Evolutionary conservation across 2,797 vertebrate genomes (phyloP).

Genomic region (Pogonophryne albipinna): DNA sequence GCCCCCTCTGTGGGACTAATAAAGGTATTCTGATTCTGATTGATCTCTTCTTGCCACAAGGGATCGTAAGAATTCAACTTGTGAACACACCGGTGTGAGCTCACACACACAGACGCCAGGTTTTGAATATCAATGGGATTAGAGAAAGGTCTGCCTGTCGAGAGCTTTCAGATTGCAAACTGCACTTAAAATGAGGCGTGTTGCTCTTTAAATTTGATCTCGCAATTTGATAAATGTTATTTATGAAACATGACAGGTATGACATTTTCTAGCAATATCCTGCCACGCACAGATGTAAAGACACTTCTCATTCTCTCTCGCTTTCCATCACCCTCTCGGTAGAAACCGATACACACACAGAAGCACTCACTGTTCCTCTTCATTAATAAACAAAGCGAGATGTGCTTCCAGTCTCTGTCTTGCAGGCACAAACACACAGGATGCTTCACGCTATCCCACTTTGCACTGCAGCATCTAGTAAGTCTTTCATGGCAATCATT

Average conservation of each 20-base stretch:
- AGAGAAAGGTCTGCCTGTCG: slow-evolving; percentile 77
- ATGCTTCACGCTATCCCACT: slow-evolving; percentile 42
- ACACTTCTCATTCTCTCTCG: slow-evolving; percentile 27
- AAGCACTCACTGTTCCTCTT: slow-evolving; percentile 47
- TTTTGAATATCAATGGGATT: slow-evolving; percentile 68
- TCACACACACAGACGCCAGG: slow-evolving; percentile 2
- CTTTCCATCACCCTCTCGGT: slow-evolving; percentile 18
- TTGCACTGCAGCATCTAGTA: slow-evolving; percentile 59
- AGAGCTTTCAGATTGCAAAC: slow-evolving; percentile 63
- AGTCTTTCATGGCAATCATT: slow-evolving; percentile 73
- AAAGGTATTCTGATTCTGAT: not conserved
- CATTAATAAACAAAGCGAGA: slow-evolving; percentile 65
- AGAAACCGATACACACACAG: slow-evolving; percentile 15
- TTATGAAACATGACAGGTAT: slow-evolving; percentile 76
- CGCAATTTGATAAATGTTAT: slow-evolving; percentile 77
- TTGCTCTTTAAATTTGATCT: slow-evolving; percentile 73
- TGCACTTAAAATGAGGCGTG: slow-evolving; percentile 48
- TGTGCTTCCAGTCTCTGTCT: slow-evolving; percentile 45
- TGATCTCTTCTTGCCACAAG: slow-evolving; percentile 53
- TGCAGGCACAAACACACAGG: slow-evolving; percentile 1
- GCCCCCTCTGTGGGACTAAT: too few species aligned
- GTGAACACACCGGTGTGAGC: not conserved
- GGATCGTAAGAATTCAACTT: slow-evolving; percentile 45
- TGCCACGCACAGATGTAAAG: slow-evolving; percentile 46
- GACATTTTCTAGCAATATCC: slow-evolving; percentile 67